A percentile compares a stretch with the other conserved stretches of the same genome.
phyloP scores from a whole-genome alignment of 2,113 vertebrate genomes.

The Glaucomys volans region DNA sequence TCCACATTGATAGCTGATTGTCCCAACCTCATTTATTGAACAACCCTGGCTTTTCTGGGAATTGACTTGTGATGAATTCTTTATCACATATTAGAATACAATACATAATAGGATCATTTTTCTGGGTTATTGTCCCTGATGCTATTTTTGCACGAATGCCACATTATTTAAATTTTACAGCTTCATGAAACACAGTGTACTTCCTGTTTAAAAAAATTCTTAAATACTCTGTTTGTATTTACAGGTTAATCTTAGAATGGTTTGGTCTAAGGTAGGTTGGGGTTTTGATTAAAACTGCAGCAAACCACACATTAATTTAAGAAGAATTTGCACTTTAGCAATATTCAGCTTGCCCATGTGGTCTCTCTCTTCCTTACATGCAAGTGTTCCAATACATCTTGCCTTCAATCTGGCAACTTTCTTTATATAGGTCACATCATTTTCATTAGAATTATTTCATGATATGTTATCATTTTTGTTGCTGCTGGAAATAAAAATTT shows the following conservation, averaged over 20 bases:
- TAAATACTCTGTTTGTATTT: conserved; percentile 38
- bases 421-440: neutral
- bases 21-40: neutral
- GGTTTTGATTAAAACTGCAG: conserved; percentile 17
- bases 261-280: conserved; percentile 17
- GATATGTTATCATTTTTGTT: neutral
- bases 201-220: conserved; percentile 28
- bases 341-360: neutral
- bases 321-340: neutral
- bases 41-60: neutral
- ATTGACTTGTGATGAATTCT: conserved; percentile 23
- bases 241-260: neutral
- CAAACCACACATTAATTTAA: neutral
- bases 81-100: conserved; percentile 42
- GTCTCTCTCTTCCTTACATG: neutral
- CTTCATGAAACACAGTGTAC: neutral
- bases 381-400: neutral
- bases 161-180: conserved; percentile 40
- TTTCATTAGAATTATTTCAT: conserved; percentile 50
- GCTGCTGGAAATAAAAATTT: neutral
- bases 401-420: neutral
- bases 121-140: neutral
- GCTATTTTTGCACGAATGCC: neutral
- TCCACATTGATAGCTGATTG: conserved; percentile 18
- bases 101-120: neutral